Evolutionary conservation across 2,797 vertebrate species (phyloP), one percentile per base, ranked within the genome.

Genomic region (Kryptopterus vitreolus): DNA sequence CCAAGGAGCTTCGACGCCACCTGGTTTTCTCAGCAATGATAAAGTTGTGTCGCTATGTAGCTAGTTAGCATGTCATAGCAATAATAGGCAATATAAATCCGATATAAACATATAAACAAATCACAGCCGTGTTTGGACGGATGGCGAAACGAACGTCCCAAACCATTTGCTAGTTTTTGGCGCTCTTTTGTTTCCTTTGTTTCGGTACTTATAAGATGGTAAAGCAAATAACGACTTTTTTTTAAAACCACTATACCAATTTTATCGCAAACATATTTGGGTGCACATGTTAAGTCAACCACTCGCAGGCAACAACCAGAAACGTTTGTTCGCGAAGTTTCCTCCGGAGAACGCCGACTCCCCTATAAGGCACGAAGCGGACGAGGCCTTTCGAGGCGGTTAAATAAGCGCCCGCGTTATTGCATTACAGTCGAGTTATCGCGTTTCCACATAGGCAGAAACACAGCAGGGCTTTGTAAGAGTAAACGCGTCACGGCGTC

Each of bases 381-480:
- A 65, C 65, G 38, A 70, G 86, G 69, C 77, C 75, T 84, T 86
- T 80, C 83, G 81, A 83, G 79, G 82, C 71, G 82, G 85, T 70
- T 81, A 82, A 85, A 84, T 85, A 75, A 78, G 71, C 80, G 66
- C 63, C 77, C 15, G 55, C 12, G 81, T 87, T 84, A 86, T 85
- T 85, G 82, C 80, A 84, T 88, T 89, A 87, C 78, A 82, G 83
- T 57, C 46, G 76, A 70, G 81, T 87, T 86, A 86, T 88, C 85
- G 80, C 79, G 33, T 88, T 87, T 86, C 85, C 79, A 85, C 69
- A 53, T 83, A 87, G 48, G 71, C 83, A 65, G 72, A 81, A 77
- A 87, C 83, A 89, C 85, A 88, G 82, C 66, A 75, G 70, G 84
- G 85, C 87, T 85, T 87, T 89, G 84, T 87, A 77, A 76, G 73